Percentiles rank a stretch among this genome's conserved stretches.
Conservation (phyloP, 2,113 vertebrate genomes). For the Pangasianodon gigas region DNA sequence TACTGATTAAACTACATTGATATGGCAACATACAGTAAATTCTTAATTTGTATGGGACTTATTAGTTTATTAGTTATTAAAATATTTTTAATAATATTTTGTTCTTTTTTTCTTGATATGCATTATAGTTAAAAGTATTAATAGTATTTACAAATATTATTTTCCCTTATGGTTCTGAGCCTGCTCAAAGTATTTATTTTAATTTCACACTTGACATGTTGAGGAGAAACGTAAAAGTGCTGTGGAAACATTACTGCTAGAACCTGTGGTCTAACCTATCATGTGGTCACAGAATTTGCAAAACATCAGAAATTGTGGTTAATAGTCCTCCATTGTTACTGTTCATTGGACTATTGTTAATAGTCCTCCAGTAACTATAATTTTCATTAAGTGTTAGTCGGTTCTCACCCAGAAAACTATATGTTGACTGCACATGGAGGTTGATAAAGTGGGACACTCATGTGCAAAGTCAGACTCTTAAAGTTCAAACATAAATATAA, state of each 20-base stretch:
- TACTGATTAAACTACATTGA: neutral
- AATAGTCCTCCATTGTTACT: too few relatives aligned
- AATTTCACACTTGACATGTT: too few relatives aligned
- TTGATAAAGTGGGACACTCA: constrained; percentile 59
- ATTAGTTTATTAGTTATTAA: neutral
- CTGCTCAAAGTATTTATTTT: neutral
- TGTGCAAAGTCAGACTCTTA: constrained; percentile 35
- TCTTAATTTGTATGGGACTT: neutral
- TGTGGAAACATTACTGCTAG: neutral
- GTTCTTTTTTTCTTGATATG: neutral
- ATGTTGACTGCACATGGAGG: constrained; percentile 49
- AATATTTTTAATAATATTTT: neutral
- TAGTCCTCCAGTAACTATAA: neutral
- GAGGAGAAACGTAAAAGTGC: neutral
- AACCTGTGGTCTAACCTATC: neutral
- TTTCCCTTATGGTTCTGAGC: neutral
- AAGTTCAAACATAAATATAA: constrained; percentile 47
- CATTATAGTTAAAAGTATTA: neutral
- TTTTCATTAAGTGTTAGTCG: neutral
- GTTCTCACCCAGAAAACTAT: neutral
- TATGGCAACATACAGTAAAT: neutral
- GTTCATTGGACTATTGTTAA: too few relatives aligned
- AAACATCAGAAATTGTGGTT: neutral
- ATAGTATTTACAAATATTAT: neutral
- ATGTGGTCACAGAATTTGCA: neutral